Base-by-base conservation (phyloP, 2,113 vertebrate genomes). In the Paratilapia polleni region DNA sequence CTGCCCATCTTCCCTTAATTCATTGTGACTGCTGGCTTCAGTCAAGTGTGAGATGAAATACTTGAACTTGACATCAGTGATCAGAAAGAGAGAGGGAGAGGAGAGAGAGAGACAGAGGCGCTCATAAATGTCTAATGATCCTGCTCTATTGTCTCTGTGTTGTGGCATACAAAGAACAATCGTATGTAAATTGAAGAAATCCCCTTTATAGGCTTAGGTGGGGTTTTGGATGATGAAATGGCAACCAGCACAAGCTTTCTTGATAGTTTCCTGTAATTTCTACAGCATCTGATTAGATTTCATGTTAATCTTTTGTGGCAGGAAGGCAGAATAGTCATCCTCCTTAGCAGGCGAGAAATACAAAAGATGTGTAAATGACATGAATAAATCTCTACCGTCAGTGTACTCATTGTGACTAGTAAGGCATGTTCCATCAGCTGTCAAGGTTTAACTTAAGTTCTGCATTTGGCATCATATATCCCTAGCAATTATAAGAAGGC, bases 31-130 rank as follows among this genome's bases (percentile, higher is more conserved):
- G 81, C 88, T 2, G 60, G 63, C 84, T 83, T 81, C 90, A 92
- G 82, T 90, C 86, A 73, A 89, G 89, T 89, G 91, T 89, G 92
- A 80, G 88, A 84, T 83, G 82, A 86, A 89, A 84, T 62, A 62
- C 63, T 76, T 56, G 77, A 73, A 77, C 22, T 87, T 78, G 43
- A 89, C 89, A 82, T 77, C 57, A 17, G 60, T 9, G 47, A 88
- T 85, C 63, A 80, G 60, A 79, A 20, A 20, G 26, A 1, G 26
- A 34, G 10, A 14, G 20, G 26, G 13, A 38, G 6, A 28, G 11
- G 20, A 58, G 24, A 24, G 56, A 61, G 24, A 24, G 8, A 63
- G 10, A 22, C 3, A 22, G 74, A 68, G 28, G 41, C 74, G 73
- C 56, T 80, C 83, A 77, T 83, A 88, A 91, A 92, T 89, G 75